Evolutionary conservation across 2,113 vertebrate species (phyloP), one percentile per base, ranked within the genome.

Genomic region (Trogon melanurus): DNA sequence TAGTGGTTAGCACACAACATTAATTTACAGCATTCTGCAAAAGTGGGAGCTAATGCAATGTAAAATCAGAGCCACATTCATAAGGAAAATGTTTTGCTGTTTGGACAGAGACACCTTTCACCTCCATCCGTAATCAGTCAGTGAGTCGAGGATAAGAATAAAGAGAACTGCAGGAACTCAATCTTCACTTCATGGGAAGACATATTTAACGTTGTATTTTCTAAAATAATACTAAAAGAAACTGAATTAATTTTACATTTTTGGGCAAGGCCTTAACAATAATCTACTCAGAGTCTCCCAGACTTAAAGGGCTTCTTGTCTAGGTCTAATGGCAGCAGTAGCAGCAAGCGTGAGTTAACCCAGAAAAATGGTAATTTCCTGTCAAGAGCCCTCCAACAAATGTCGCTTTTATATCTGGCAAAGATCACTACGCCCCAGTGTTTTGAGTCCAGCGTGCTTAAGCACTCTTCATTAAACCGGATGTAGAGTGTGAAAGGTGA

Each of bases 401-500:
- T 67, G 95, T 98, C 44, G 96, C 97, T 98, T 99, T 98, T 98
- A 98, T 98, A 96, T 97, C 83, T 89, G 93, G 97, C 96, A 96
- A 97, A 97, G 97, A 97, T 98, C 97, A 98, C 97, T 97, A 97
- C 98, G 97, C 98, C 98, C 98, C 98, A 96, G 97, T 97, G 98
- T 98, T 98, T 98, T 97, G 97, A 97, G 97, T 97, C 97, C 94
- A 96, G 94, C 81, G 38, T 92, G 96, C 95, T 96, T 79, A 94
- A 98, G 98, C 96, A 97, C 97, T 97, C 98, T 97, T 97, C 95
- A 96, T 96, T 94, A 96, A 97, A 98, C 98, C 98, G 98, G 98
- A 99, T 98, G 97, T 97, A 71, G 96, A 97, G 98, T 98, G 98
- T 98, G 98, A 99, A 98, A 98, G 98, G 98, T 98, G 98, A 98